Evolutionary conservation across 1,140 invertebrate genomes (phyloP), one percentile per base, ranked within the genome.

Genomic region (Heliconius hewitsoni): DNA sequence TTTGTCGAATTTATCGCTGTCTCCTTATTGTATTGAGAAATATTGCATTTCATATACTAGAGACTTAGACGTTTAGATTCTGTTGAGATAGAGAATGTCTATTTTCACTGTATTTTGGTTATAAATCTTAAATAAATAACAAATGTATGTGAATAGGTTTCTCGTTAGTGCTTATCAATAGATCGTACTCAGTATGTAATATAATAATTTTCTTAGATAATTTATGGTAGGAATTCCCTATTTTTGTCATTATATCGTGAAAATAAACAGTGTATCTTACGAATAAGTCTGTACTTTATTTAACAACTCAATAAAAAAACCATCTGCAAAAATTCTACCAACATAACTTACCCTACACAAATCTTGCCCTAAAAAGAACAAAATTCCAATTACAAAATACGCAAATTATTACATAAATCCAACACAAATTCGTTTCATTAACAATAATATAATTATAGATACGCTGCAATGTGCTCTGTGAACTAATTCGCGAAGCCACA

Each of bases 1-100:
- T 94, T 94, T 94, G 92, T 90, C 87, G 89, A 91, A 93, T 93
- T 91, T 91, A 92, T 93, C 91, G 84, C 84, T 90, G 89, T 92
- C 87, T 90, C 81, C 80, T 86, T 89, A 86, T 86, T 85, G 84
- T 90, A 93, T 92, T 92, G 89, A 92, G 91, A 92, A 91, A 90
- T 93, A 92, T 92, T 87, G 87, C 89, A 11, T 84, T 81, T 82
- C 74, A 73, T 78, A 82, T 81, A 80, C 39, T 74, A 23, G 23
- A 23, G 23, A 23, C 23, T 77, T 46, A 46, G 13, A 77, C 73
- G 71, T 76, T 76, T 73, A 70, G 73, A 79, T 78, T 78, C 37
- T 50, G 30, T 55, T 37, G 34, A 71, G 73, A 80, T 81, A 78
- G 50, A 73, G 70, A 71, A 57, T 72, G 50, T 39, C 23, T 73